phyloP scores from a whole-genome alignment of 2,888 invertebrate genomes.

The Chouioia cunea region DNA sequence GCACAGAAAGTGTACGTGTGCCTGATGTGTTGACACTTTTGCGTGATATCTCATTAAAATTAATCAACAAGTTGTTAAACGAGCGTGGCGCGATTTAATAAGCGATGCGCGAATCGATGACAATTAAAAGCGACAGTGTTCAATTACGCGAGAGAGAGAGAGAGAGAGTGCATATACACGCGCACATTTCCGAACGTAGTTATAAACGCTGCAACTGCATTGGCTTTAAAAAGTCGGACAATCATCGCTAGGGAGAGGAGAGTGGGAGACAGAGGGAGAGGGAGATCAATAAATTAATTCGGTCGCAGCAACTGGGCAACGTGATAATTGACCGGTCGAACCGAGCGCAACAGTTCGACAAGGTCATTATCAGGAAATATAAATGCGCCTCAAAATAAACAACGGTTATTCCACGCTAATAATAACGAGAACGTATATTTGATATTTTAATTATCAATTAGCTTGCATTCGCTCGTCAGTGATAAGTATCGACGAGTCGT shows the following conservation, averaged over 20 bases:
- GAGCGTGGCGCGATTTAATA: no score
- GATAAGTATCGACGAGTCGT: constrained; percentile 10
- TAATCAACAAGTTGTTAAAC: no score
- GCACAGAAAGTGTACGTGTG: no score
- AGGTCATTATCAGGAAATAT: constrained; percentile 37
- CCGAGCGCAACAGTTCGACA: constrained; percentile 39
- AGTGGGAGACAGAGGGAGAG: no score
- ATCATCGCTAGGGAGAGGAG: constrained; percentile 14
- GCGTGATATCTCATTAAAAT: no score
- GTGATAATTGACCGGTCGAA: neutral
- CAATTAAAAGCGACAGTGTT: constrained; percentile 33
- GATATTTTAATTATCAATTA: constrained; percentile 43
- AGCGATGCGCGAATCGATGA: constrained; percentile 10
- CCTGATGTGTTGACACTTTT: no score
- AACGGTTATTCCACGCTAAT: constrained; percentile 17
- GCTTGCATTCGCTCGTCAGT: neutral
- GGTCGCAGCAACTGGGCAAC: neutral
- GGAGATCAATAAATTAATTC: constrained; percentile 34
- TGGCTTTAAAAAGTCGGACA: constrained; percentile 40
- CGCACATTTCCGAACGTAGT: constrained; percentile 1
- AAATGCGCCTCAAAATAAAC: constrained; percentile 34
- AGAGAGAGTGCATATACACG: no score
- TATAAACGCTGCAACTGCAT: constrained; percentile 7
- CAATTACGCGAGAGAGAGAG: constrained; percentile 6
- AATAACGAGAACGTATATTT: constrained; percentile 11